phyloP scores from a whole-genome alignment of 2,113 vertebrate species.

The Chamaea fasciata region DNA sequence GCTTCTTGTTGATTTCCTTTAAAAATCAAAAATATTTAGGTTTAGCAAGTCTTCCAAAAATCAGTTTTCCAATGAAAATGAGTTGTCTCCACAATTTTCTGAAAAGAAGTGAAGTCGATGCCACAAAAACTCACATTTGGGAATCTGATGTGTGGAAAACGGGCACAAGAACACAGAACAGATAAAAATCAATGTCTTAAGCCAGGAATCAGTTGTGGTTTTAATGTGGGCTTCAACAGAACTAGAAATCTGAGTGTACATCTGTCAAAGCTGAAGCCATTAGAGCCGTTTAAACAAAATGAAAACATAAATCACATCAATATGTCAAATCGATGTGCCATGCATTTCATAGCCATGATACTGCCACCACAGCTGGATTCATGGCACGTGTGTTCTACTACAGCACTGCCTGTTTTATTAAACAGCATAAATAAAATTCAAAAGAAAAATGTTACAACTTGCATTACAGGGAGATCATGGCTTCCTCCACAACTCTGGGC shows the following conservation, averaged over 20 bases:
- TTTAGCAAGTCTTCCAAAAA: not conserved
- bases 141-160: rapidly evolving
- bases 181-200: constrained; percentile 1
- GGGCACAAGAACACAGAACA: not conserved
- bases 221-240: not conserved
- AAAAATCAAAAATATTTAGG: not conserved
- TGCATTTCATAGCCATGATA: not conserved
- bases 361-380: not conserved
- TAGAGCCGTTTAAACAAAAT: constrained; percentile 48
- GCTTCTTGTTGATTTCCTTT: not conserved
- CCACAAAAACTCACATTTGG: not conserved
- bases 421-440: constrained; percentile 26
- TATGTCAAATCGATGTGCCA: not conserved
- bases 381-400: not conserved
- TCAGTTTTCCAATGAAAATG: not conserved
- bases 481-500: not conserved
- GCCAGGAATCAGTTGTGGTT: not conserved
- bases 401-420: constrained; percentile 6
- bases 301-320: constrained; percentile 31
- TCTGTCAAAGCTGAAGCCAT: not conserved
- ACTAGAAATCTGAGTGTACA: not conserved
- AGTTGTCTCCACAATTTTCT: not conserved
- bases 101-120: not conserved
- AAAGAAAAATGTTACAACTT: not conserved
- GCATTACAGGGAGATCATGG: not conserved